Conservation (phyloP, 2,113 vertebrate genomes). For the Erythrocebus patas region DNA sequence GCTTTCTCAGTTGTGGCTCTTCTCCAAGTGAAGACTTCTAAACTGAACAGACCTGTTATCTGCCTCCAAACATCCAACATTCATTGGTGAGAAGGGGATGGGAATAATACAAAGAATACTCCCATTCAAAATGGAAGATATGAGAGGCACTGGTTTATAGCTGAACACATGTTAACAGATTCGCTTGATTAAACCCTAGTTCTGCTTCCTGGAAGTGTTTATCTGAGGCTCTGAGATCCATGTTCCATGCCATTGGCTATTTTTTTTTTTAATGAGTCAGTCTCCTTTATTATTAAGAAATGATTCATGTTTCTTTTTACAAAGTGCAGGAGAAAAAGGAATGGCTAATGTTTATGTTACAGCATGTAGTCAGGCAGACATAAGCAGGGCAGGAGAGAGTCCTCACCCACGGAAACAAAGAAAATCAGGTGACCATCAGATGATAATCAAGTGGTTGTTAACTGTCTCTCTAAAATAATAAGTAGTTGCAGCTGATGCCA, state of each 20-base stretch:
- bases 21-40: not conserved
- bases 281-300: not conserved
- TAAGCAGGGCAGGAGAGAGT: no score
- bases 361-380: no score
- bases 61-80: not conserved
- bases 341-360: not conserved
- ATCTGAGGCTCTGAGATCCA: not conserved
- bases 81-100: not conserved
- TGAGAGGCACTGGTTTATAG: accelerated
- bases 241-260: accelerated
- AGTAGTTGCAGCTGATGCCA: no score
- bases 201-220: not conserved
- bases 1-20: not conserved
- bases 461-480: no score
- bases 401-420: no score
- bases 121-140: not conserved
- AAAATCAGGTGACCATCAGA: no score
- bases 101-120: not conserved
- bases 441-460: no score
- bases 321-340: not conserved
- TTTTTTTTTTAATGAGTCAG: not conserved
- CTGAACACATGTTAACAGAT: not conserved
- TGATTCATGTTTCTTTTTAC: not conserved
- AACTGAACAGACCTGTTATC: not conserved
- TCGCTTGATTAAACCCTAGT: not conserved